A percentile compares a stretch with the other conserved stretches of the same genome.
These are phyloP conservation scores for Turritopsis dohrnii DNA, from an alignment of 30 jellyfish, hydroid and myxozoan species.

Conservation along the genomic window DNA sequence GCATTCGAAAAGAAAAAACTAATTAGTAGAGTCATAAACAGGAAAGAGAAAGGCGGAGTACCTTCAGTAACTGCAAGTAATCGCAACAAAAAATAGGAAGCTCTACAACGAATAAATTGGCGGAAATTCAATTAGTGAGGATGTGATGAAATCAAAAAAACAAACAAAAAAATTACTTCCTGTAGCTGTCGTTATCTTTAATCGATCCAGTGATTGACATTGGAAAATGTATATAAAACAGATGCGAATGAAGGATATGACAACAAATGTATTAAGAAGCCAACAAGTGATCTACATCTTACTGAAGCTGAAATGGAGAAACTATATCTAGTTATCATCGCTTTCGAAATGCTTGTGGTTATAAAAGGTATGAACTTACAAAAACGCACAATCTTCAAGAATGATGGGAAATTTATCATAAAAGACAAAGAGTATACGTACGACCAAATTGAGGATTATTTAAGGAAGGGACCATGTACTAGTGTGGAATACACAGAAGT, in stretches of 20 bases:
- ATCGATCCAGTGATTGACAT: background rate
- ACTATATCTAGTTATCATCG: background rate
- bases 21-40: background rate
- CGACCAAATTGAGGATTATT: background rate
- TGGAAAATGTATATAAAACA: background rate
- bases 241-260: background rate
- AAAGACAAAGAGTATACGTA: background rate
- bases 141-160: background rate
- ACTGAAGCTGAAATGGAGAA: background rate
- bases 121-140: background rate
- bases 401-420: background rate
- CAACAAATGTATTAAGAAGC: background rate
- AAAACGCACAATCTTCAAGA: background rate
- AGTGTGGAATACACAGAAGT: background rate
- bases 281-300: background rate
- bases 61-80: background rate
- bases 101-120: background rate
- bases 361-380: background rate
- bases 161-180: background rate
- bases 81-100: background rate
- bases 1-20: background rate
- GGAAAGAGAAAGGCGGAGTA: background rate
- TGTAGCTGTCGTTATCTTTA: background rate
- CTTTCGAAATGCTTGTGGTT: background rate
- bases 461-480: slow-evolving; percentile 11